A percentile compares a stretch with the other conserved stretches of the same genome.
phyloP scores from a whole-genome alignment of 1,140 invertebrate genomes.

The Plodia interpunctella region DNA sequence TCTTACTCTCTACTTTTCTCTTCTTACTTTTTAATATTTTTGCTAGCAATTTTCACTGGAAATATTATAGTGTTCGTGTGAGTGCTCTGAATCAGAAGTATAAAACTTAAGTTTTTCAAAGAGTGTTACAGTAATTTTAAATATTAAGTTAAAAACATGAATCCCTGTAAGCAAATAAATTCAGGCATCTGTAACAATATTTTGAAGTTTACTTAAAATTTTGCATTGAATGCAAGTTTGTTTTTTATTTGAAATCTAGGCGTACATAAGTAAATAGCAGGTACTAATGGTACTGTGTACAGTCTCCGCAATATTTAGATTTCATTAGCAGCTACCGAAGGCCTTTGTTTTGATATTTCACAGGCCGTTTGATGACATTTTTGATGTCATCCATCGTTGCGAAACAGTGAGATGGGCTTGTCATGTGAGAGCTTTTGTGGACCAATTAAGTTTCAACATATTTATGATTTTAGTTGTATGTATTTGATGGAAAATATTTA shows the following conservation, averaged over 20 bases:
- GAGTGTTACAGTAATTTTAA: too few relatives aligned
- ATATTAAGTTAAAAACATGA: too few relatives aligned
- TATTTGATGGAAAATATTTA: too few relatives aligned
- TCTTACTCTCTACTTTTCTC: too few relatives aligned
- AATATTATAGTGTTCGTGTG: too few relatives aligned
- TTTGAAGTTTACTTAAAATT: neutral
- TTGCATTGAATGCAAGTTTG: neutral
- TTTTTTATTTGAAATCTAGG: neutral
- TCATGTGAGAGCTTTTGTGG: neutral
- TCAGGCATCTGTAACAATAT: neutral
- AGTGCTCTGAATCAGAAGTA: too few relatives aligned
- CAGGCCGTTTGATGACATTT: neutral
- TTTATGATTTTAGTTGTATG: neutral
- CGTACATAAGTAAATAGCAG: neutral
- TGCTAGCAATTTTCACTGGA: too few relatives aligned
- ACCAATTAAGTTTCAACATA: neutral
- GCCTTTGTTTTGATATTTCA: constrained; percentile 6
- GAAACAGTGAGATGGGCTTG: neutral
- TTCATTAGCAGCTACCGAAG: constrained; percentile 3
- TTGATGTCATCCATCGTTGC: neutral
- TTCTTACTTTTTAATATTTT: too few relatives aligned
- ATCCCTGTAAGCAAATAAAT: too few relatives aligned
- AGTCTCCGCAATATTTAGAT: neutral
- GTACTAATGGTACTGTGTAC: neutral
- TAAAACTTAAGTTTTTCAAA: too few relatives aligned